phyloP scores from a whole-genome alignment of 1,140 invertebrate genomes.

The Drosophila arawakana region DNA sequence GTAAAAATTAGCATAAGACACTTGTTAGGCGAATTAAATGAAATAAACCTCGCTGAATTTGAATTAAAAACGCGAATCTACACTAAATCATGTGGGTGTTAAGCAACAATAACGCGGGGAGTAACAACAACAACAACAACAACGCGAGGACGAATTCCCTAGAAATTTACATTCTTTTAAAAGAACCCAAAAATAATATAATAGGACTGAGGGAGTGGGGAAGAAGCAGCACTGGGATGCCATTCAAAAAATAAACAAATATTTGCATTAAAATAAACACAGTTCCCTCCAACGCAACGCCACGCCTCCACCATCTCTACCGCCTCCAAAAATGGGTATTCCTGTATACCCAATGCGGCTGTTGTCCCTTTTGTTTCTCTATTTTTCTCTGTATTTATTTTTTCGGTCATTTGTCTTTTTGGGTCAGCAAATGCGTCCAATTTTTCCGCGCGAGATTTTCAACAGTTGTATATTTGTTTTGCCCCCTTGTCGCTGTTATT shows the following conservation, averaged over 20 bases:
- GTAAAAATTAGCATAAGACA: constrained; percentile 53
- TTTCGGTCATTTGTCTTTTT: constrained; percentile 65
- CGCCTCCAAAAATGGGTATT: constrained; percentile 6
- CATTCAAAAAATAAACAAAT: constrained; percentile 75
- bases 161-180: constrained; percentile 41
- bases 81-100: constrained; percentile 23
- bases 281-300: constrained; percentile 10
- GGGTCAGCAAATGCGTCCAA: constrained; percentile 76
- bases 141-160: constrained; percentile 31
- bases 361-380: constrained; percentile 57
- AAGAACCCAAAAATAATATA: constrained; percentile 32
- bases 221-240: constrained; percentile 8
- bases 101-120: constrained; percentile 2
- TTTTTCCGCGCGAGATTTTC: constrained; percentile 58
- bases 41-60: constrained; percentile 42
- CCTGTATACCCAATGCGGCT: constrained; percentile 30
- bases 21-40: constrained; percentile 39
- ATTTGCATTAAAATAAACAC: constrained; percentile 79
- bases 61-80: constrained; percentile 9
- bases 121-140: not conserved
- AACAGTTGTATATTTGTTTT: constrained; percentile 51
- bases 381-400: constrained; percentile 22
- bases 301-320: constrained; percentile 11
- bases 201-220: not conserved
- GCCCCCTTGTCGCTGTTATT: constrained; percentile 1